A percentile compares a stretch with the other conserved stretches of the same genome.
Evolutionary conservation across 2,113 vertebrate genomes (phyloP).

Genomic region (Epinephelus cyanopodus): DNA sequence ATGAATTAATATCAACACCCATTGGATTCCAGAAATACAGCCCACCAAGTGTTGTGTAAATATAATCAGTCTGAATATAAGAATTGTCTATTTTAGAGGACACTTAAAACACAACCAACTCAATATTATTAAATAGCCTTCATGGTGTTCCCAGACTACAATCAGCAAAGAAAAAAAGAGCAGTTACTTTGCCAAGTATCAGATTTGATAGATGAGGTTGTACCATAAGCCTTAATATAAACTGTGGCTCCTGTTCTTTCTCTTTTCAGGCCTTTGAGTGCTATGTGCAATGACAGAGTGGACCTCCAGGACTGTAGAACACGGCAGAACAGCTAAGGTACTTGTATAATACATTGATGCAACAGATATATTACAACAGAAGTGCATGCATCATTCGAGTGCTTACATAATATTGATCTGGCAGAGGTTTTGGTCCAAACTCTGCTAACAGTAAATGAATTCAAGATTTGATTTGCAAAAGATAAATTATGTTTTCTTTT

Average conservation of each 20-base stretch:
- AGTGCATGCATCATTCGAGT: background rate
- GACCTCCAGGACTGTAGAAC: conserved; percentile 97
- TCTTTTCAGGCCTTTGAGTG: conserved; percentile 89
- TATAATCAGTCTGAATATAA: background rate
- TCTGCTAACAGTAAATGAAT: background rate
- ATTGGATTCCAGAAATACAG: background rate
- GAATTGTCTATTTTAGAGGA: background rate
- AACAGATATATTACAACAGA: background rate
- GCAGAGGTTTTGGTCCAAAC: background rate
- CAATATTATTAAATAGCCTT: background rate
- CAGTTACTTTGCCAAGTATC: background rate
- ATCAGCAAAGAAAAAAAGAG: background rate
- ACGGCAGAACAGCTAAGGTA: conserved; percentile 98
- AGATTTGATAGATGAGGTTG: background rate
- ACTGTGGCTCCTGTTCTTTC: background rate
- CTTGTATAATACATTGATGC: background rate
- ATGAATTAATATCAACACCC: background rate
- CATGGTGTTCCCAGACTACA: background rate
- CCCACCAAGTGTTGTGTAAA: too few relatives aligned
- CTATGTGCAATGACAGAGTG: conserved; percentile 92
- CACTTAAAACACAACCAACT: background rate
- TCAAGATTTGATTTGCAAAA: background rate
- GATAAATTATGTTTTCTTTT: background rate
- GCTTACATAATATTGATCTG: background rate
- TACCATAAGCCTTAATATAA: background rate